Conservation (phyloP, 2,113 vertebrate genomes). For the Solea solea region DNA sequence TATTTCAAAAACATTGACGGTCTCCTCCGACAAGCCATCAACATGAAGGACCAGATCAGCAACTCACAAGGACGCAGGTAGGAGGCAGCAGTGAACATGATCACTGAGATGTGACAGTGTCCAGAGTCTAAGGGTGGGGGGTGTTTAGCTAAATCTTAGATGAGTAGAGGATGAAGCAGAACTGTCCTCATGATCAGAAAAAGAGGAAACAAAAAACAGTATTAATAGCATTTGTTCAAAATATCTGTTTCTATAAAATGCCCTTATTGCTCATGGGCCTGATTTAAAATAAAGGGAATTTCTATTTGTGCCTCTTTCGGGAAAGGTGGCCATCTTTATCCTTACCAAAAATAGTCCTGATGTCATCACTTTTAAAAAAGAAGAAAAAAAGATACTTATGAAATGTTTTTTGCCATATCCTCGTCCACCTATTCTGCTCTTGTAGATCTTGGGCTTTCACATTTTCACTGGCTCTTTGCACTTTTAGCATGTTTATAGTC, state of each 20-base stretch:
- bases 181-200: not conserved
- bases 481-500: too few relatives aligned
- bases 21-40: conserved; percentile 87
- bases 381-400: too few relatives aligned
- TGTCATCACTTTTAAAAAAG: not conserved
- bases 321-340: not conserved
- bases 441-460: not conserved
- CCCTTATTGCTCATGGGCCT: not conserved
- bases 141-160: not conserved
- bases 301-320: not conserved
- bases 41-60: conserved; percentile 88
- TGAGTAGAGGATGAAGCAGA: not conserved
- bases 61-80: conserved; percentile 89
- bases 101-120: not conserved
- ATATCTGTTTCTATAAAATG: not conserved
- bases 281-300: not conserved
- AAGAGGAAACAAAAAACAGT: not conserved
- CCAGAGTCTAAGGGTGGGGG: not conserved
- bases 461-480: not conserved
- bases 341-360: not conserved
- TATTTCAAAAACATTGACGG: conserved; percentile 94
- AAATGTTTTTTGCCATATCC: not conserved
- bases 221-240: not conserved
- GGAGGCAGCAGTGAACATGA: conserved; percentile 38
- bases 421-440: not conserved